These are phyloP conservation scores for Heliconius congener DNA, from an alignment of 1,140 invertebrate species.

Conservation along the genomic window DNA sequence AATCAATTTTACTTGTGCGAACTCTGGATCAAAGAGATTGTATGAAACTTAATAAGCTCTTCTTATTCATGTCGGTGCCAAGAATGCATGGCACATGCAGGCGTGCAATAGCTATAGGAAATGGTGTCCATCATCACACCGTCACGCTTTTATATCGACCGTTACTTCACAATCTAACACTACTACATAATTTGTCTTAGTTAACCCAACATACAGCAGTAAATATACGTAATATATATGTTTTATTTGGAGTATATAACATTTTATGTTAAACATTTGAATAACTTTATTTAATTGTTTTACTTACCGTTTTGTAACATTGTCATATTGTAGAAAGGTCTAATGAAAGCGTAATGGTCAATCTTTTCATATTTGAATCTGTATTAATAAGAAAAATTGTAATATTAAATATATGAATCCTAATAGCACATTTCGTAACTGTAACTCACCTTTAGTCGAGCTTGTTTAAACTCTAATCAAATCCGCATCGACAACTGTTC, in stretches of 20 bases:
- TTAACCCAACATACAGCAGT: not conserved
- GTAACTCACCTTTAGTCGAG: not conserved
- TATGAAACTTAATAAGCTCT: conserved; percentile 10
- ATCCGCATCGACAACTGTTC: not conserved
- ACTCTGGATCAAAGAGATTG: not conserved
- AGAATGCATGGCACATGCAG: conserved; percentile 33
- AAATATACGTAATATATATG: not conserved
- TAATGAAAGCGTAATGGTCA: not conserved
- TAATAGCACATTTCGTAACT: not conserved
- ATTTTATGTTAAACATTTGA: not conserved
- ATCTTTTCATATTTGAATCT: not conserved
- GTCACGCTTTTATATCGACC: conserved; percentile 36
- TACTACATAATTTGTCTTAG: not conserved
- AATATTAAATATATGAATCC: no score
- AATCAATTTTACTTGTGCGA: conserved; percentile 1
- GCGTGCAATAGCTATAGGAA: conserved; percentile 27
- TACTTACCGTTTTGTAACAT: not conserved
- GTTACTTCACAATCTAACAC: conserved; percentile 27
- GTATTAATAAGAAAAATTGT: not conserved
- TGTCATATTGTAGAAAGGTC: not conserved
- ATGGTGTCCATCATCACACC: conserved; percentile 29
- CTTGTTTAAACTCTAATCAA: not conserved
- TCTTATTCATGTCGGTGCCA: conserved; percentile 12
- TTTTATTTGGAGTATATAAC: not conserved
- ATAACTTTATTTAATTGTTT: not conserved